A percentile compares a stretch with the other conserved stretches of the same genome.
Evolutionary conservation across 1,140 invertebrate species (phyloP).

Genomic region (Rhopalosiphum padi): DNA sequence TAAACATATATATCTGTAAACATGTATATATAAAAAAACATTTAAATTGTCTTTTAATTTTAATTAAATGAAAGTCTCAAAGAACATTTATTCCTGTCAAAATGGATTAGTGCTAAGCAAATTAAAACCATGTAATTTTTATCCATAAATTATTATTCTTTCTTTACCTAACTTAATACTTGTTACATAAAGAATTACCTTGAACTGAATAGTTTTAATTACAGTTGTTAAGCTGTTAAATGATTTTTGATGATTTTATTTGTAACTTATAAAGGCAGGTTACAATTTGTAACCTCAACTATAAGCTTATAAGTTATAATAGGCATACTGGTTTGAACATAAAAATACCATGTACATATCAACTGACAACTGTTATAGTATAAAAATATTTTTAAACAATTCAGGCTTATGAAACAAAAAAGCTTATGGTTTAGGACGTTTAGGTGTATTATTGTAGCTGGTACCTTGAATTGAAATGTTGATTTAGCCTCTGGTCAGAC

Average conservation of each 20-base stretch:
- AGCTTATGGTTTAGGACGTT: neutral
- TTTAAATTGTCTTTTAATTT: constrained; percentile 47
- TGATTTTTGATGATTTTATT: neutral
- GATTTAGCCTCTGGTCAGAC: neutral
- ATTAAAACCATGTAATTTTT: constrained; percentile 24
- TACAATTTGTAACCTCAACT: neutral
- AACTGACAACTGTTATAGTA: neutral
- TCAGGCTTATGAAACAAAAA: neutral
- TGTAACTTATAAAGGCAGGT: neutral
- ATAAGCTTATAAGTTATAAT: neutral
- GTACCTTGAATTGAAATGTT: constrained; percentile 10
- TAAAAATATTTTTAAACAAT: neutral
- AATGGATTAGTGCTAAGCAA: constrained; percentile 14
- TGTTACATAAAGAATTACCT: neutral
- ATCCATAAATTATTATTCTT: constrained; percentile 3
- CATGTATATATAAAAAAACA: constrained; percentile 13
- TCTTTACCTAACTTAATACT: neutral
- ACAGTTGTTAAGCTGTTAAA: neutral
- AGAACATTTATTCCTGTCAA: constrained; percentile 21
- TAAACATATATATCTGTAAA: neutral
- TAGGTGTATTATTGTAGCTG: neutral
- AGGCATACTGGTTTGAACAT: neutral
- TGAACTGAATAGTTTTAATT: neutral
- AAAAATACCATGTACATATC: neutral
- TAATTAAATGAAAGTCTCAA: constrained; percentile 49